Evolutionary conservation across 2,797 vertebrate genomes (phyloP).

Genomic region (Rhinogobio ventralis): DNA sequence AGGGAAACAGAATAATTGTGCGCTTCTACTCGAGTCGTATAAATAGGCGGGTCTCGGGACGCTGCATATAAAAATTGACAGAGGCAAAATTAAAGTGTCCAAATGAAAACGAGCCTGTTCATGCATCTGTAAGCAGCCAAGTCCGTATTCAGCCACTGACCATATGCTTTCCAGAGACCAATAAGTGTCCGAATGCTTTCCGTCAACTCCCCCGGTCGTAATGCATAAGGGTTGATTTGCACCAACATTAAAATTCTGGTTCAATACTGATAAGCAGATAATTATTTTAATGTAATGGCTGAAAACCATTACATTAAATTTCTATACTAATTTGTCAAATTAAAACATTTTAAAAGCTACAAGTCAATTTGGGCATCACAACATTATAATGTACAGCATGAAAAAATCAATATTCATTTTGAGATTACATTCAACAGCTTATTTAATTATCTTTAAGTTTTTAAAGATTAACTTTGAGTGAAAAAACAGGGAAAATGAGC

Average conservation of each 20-base stretch:
- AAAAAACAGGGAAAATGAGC: neutral
- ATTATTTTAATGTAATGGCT: neutral
- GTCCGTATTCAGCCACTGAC: neutral
- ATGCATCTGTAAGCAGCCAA: neutral
- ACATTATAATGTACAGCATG: neutral
- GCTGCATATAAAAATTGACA: conserved; percentile 20
- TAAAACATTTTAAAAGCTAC: neutral
- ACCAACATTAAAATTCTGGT: neutral
- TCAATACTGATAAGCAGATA: neutral
- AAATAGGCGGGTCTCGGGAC: conserved; percentile 14
- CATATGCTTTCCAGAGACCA: neutral
- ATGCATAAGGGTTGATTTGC: neutral
- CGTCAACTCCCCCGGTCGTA: neutral
- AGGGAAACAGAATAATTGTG: conserved; percentile 28
- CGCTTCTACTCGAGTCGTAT: neutral
- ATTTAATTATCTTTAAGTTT: neutral
- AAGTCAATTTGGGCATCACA: neutral
- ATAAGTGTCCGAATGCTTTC: neutral
- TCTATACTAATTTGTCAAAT: neutral
- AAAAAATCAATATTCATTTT: neutral
- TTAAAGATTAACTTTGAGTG: neutral
- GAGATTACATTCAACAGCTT: neutral
- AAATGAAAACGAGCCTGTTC: neutral
- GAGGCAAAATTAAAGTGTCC: conserved; percentile 21
- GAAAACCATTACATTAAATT: neutral